Evolutionary conservation across 35 echinoderm and acorn worm genomes (phyloP), one percentile per base, ranked within the genome.

Genomic region (Ptychodera flava): DNA sequence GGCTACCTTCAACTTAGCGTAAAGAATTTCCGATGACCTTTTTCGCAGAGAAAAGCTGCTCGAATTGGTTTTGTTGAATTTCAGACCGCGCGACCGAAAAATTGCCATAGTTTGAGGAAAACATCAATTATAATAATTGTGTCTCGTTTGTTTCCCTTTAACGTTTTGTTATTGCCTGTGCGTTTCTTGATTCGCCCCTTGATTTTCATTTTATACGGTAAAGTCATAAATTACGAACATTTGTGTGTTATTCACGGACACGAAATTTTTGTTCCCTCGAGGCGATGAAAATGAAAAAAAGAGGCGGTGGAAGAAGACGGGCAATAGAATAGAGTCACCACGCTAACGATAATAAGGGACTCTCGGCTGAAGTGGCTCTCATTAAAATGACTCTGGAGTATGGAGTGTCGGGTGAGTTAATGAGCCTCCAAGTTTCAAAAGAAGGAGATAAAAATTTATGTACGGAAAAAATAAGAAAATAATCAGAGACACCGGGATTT

Each of bases 171-270:
- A 22, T 64, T 64, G 45, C 45, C 6, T 64, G 22, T 64, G n/a
- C n/a, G 6, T 64, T 64, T 64, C 45, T 22, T 64, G 45, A 64
- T 64, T 64, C 22, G 45, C 45, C 22, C 45, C 45, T 64, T 64
- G 45, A 64, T 64, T 64, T 64, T 64, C 45, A 64, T 64, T 64
- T 64, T 64, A 64, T 12, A 64, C 45, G 45, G 45, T 64, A 64
- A 64, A 64, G 45, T 64, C 45, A 64, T 64, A 64, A 64, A 64
- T 64, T 64, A 64, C 45, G 45, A 64, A 64, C 45, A 64, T 64
- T 64, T 64, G 45, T 64, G 45, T 64, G 45, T 64, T 64, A 64
- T 64, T 64, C 45, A 64, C 45, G 45, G 45, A 22, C 45, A 64
- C 45, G 45, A 64, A 64, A 64, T 64, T 64, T 64, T 6, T 64